Evolutionary conservation across 2,113 vertebrate species (phyloP).

Genomic region (Clinocottus analis): DNA sequence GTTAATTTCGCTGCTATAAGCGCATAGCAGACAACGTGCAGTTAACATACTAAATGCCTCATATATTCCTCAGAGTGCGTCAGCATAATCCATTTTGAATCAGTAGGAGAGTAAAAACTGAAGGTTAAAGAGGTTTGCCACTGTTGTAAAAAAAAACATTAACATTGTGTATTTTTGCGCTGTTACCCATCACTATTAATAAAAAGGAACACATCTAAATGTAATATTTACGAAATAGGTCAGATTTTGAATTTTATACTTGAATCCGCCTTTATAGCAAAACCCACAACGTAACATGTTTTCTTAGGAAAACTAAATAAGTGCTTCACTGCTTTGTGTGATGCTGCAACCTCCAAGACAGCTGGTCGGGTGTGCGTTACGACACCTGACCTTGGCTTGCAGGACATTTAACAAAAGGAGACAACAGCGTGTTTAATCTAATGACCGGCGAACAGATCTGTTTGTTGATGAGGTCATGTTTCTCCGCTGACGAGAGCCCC

Average conservation of each 20-base stretch:
- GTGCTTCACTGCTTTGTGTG: background rate
- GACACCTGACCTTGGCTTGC: conserved; percentile 44
- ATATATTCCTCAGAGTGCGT: background rate
- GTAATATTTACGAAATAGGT: conserved; percentile 9
- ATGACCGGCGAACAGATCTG: conserved; percentile 56
- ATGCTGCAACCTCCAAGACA: conserved; percentile 5
- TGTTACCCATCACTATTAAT: background rate
- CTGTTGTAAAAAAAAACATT: background rate
- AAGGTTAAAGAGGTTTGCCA: background rate
- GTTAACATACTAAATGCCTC: background rate
- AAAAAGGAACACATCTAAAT: background rate
- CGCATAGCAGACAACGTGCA: background rate
- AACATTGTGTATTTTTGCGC: background rate
- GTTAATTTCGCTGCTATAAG: background rate
- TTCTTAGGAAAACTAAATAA: conserved; percentile 21
- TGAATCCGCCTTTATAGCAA: conserved; percentile 35
- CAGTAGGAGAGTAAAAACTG: background rate
- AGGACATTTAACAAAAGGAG: conserved; percentile 55
- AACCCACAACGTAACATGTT: conserved; percentile 21
- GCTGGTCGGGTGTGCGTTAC: conserved; percentile 6
- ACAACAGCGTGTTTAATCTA: conserved; percentile 67
- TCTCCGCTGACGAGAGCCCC: conserved; percentile 10
- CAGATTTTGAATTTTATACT: conserved; percentile 17
- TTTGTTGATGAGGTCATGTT: conserved; percentile 63
- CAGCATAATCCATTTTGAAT: background rate